A percentile compares a stretch with the other conserved stretches of the same genome.
Evolutionary conservation across 2,113 vertebrate genomes (phyloP).

Genomic region (Pitta sordida): DNA sequence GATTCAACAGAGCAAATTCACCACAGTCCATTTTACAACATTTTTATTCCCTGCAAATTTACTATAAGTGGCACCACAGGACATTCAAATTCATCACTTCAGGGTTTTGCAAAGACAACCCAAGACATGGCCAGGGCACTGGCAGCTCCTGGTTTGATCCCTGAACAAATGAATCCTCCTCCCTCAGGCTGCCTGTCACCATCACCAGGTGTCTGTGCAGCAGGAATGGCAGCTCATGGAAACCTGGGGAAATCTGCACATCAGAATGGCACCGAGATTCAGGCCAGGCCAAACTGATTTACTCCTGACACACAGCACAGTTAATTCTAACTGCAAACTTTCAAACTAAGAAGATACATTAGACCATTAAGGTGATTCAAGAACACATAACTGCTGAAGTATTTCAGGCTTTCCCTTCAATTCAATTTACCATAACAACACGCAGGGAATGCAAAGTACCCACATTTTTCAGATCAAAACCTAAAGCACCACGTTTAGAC

Average conservation of each 20-base stretch:
- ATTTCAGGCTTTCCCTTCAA: not conserved
- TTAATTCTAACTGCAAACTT: not conserved
- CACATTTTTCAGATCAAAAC: not conserved
- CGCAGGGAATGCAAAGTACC: not conserved
- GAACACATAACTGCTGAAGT: not conserved
- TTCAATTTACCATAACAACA: not conserved
- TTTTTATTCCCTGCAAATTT: not conserved
- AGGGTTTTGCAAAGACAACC: not conserved
- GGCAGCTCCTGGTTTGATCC: not conserved
- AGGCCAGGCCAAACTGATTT: not conserved
- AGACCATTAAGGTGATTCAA: not conserved
- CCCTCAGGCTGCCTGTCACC: not conserved
- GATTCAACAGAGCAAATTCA: not conserved
- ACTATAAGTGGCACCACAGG: not conserved
- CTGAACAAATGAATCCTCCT: not conserved
- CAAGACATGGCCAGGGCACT: not conserved
- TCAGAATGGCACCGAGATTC: not conserved
- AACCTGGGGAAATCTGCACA: not conserved
- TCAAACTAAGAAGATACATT: not conserved
- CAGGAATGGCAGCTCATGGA: not conserved
- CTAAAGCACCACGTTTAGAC: not conserved
- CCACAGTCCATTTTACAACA: accelerated
- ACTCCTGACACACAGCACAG: not conserved
- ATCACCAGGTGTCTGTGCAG: not conserved
- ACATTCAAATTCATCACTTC: not conserved